phyloP scores from a whole-genome alignment of 2,797 vertebrate species.

The Todus mexicanus region DNA sequence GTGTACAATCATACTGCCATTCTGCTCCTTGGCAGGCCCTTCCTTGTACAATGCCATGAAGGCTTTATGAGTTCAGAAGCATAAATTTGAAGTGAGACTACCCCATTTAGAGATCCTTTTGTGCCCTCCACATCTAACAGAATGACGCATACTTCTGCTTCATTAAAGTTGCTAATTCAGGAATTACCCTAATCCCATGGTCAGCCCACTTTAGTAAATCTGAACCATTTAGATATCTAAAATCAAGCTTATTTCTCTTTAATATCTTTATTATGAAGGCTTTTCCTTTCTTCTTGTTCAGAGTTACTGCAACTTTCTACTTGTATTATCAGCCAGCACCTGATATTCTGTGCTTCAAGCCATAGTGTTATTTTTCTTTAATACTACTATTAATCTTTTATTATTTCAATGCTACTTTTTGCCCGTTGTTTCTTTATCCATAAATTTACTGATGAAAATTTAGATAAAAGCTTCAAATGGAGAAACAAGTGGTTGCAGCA shows the following conservation, averaged over 20 bases:
- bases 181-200: neutral
- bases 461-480: neutral
- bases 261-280: neutral
- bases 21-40: neutral
- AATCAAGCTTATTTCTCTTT: neutral
- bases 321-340: neutral
- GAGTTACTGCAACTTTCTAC: neutral
- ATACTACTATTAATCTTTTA: neutral
- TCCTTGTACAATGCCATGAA: neutral
- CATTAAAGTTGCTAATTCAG: neutral
- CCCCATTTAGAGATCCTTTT: neutral
- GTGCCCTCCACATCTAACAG: neutral
- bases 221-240: neutral
- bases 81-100: neutral
- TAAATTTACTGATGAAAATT: neutral
- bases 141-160: neutral
- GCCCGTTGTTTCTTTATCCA: neutral
- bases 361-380: neutral
- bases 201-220: neutral
- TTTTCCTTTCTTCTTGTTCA: neutral
- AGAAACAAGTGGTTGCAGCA: neutral
- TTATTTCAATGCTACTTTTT: conserved; percentile 21
- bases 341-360: neutral
- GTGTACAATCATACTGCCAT: neutral
- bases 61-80: neutral